Evolutionary conservation across 2,113 vertebrate species (phyloP), one percentile per base, ranked within the genome.

Genomic region (Myotis yumanensis): DNA sequence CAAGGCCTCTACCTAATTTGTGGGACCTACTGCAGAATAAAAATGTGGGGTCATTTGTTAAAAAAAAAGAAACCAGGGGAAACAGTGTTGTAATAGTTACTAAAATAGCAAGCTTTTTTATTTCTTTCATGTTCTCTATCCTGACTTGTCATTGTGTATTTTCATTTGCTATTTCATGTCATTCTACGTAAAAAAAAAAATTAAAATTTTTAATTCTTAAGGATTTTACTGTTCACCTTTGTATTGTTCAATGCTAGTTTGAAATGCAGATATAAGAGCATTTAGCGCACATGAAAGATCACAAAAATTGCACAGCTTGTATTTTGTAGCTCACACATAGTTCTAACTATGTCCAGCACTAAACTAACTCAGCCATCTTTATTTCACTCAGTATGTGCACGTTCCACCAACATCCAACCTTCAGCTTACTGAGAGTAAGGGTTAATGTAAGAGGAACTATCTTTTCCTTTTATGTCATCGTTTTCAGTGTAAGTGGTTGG

Each of bases 161-260:
- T 91, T 90, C 84, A 35, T 93, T 91, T 89, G 32, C 66, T 73
- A 54, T 37, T 54, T 68, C 57, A 46, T 84, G 59, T 89, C 93
- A 90, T 79, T 82, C 66, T 89, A 76, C 71, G 22, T 68, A 71
- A 92, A 89, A 40, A 43, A 86, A 62, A 75, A 82, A 54, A 68
- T 76, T 59, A 68, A 32, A n/a, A 54, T 6, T 22, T 84, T 48
- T 85, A 28, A 51, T 76, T 89, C 72, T 87, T 83, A 54, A 46
- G 40, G 40, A 48, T 81, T 94, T 90, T 90, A 43, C 22, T 59
- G 15, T 89, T 76, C 7, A 37, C 5, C 25, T 75, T 54, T 25
- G 10, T 59, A 59, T 23, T 59, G 4, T 72, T 3, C 7, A 12
- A 1, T 89, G 17, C 46, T 10, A 52, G 35, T 83, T 87, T 87